Conservation (phyloP, 1,140 invertebrate species). For the Tetramorium parvispinum region DNA sequence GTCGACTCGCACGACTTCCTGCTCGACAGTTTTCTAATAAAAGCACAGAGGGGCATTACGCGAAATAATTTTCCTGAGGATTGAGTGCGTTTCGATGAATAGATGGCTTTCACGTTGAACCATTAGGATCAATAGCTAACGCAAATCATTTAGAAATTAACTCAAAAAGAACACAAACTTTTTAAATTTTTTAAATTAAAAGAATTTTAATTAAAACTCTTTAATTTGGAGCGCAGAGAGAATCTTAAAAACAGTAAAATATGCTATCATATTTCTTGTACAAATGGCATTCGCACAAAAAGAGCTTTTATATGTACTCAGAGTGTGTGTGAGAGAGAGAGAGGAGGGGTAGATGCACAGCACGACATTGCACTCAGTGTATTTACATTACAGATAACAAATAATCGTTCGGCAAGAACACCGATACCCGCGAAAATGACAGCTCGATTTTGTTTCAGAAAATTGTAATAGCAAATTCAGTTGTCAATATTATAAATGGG, state of each 20-base stretch:
- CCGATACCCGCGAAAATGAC: not conserved
- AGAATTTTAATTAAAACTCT: too few relatives aligned
- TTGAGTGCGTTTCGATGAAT: constrained; percentile 51
- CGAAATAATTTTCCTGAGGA: constrained; percentile 67
- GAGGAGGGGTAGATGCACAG: not conserved
- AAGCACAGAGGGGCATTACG: constrained; percentile 45
- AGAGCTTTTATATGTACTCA: constrained; percentile 10
- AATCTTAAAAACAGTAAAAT: constrained; percentile 11
- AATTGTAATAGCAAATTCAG: constrained; percentile 5
- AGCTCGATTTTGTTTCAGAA: not conserved
- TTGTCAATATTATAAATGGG: not conserved
- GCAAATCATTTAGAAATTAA: not conserved
- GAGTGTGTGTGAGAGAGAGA: not conserved
- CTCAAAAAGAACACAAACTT: not conserved
- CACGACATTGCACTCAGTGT: constrained; percentile 10
- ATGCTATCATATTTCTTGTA: not conserved
- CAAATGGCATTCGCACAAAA: not conserved
- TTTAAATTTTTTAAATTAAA: too few relatives aligned
- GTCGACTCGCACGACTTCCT: constrained; percentile 26
- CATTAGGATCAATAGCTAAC: not conserved
- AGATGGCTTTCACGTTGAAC: constrained; percentile 21
- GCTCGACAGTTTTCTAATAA: constrained; percentile 58
- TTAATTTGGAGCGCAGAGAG: not conserved
- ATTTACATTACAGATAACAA: constrained; percentile 28
- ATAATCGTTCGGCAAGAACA: constrained; percentile 28